phyloP scores from a whole-genome alignment of 2,113 vertebrate species.

The Maccullochella peelii region DNA sequence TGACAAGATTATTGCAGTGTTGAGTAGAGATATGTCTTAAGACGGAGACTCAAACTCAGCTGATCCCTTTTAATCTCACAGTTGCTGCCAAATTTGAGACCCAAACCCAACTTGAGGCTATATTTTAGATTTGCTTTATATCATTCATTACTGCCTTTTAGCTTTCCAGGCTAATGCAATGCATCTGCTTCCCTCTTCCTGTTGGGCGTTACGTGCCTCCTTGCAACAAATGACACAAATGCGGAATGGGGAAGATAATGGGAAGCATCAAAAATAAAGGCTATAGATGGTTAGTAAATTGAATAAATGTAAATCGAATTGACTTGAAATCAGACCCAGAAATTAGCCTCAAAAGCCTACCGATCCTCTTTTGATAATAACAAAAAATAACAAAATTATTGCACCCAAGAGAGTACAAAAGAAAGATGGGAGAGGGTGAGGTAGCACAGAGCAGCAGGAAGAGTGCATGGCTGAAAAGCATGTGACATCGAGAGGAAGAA shows the following conservation, averaged over 20 bases:
- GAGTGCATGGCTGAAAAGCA: neutral
- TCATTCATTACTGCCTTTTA: neutral
- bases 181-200: neutral
- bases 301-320: neutral
- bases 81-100: neutral
- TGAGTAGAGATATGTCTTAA: too few species aligned
- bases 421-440: neutral
- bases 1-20: too few species aligned
- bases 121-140: neutral
- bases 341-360: neutral
- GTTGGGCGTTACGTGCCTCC: neutral
- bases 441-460: neutral
- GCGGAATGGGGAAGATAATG: neutral
- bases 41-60: too few species aligned
- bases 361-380: neutral
- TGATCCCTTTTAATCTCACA: neutral
- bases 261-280: neutral
- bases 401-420: neutral
- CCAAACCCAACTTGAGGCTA: neutral
- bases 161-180: neutral
- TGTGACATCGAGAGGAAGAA: neutral
- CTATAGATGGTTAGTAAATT: neutral
- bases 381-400: neutral
- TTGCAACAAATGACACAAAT: neutral
- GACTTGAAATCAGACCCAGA: neutral